Conservation (phyloP, 2,888 invertebrate genomes). For the Nesidiocoris tenuis region DNA sequence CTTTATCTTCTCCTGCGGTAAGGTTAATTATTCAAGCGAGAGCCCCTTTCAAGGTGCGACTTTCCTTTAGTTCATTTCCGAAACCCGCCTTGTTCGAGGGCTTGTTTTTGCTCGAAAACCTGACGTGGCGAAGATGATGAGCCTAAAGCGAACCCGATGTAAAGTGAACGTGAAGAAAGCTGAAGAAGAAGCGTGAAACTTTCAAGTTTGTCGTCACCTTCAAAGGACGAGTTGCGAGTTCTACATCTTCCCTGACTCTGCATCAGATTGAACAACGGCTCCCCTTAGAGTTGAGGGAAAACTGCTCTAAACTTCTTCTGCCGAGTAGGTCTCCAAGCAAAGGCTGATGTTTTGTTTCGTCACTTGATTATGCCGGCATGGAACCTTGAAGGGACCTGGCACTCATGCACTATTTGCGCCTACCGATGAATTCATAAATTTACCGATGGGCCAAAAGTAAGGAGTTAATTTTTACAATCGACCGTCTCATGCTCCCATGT, state of each 20-base stretch:
- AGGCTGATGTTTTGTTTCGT: no score
- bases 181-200: neutral
- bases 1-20: conserved; percentile 12
- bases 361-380: no score
- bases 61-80: neutral
- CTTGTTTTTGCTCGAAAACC: neutral
- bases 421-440: no score
- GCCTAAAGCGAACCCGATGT: neutral
- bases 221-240: neutral
- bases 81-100: neutral
- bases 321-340: no score
- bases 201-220: neutral
- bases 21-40: conserved; percentile 19
- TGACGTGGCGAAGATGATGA: neutral
- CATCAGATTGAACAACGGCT: neutral
- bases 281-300: neutral
- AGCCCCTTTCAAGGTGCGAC: neutral
- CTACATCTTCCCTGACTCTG: neutral
- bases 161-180: neutral
- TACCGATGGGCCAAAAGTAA: no score
- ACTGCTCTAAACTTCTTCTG: neutral
- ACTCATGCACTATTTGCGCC: no score
- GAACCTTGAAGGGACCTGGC: no score
- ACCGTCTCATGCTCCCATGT: no score
- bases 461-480: no score